Evolutionary conservation across 64 coral and sea anemone genomes (phyloP), one percentile per base, ranked within the genome.

Genomic region (Dendronephthya gigantea): DNA sequence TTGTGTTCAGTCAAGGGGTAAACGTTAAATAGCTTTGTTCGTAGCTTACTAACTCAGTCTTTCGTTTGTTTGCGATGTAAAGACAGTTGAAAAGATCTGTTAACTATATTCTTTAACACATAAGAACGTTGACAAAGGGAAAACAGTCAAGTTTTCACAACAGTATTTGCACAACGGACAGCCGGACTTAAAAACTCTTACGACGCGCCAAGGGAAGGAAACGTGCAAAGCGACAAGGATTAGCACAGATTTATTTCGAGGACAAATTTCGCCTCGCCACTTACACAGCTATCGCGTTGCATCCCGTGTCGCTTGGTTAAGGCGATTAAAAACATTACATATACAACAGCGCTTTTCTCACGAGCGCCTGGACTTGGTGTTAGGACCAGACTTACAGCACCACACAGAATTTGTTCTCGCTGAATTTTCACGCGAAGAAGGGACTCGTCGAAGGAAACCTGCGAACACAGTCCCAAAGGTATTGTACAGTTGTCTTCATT

Each of bases 1-100:
- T 79, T 79, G 72, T 79, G 72, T 2, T 19, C 72, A 79, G 25
- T 79, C 72, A 79, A 79, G 72, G 32, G 72, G 15, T 15, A 1
- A 15, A 34, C 15, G 4, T 79, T 79, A 79, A 79, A 79, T 39
- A 79, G 72, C 72, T 79, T 79, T 79, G 72, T 79, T 79, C 32
- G 27, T 12, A 16, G 31, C 36, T 35, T 17, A 39, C 27, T 12
- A 30, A 8, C 36, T 34, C 36, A 79, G 4, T 79, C 13, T 35
- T 33, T 16, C 36, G 72, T 79, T 79, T 79, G 72, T 79, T 79
- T 79, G 72, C 72, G 32, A 79, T 36, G 72, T 39, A 33, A 79
- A 79, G 72, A 15, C 41, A 79, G 15, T 34, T 79, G 13, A 79
- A 36, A 34, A 39, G 36, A 36, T 16, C 15, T 79, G 30, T 79